Base-by-base conservation (phyloP, 2,113 vertebrate species). In the Psettodes erumei region DNA sequence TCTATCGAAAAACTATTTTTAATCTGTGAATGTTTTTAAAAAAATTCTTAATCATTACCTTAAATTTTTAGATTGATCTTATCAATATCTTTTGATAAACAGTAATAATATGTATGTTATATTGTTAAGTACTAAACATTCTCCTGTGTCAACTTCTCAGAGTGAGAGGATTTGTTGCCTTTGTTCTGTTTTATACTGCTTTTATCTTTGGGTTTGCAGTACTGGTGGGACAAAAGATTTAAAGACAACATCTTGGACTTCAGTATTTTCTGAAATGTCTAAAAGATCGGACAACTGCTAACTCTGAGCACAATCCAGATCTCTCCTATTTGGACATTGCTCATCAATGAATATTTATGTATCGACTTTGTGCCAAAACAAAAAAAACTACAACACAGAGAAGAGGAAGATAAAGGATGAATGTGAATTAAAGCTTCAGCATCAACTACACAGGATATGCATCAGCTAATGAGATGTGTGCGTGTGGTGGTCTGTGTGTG, bases 391-490 rank as follows among this genome's bases (percentile, higher is more conserved):
- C 5, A 53, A 27, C 27, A 33, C 5, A 21, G 10, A n/a, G n/a
- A n/a, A 32, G 19, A 58, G 0, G 4, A 19, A n/a, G 30, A 25
- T 18, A 69, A 30, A 50, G 21, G 25, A n/a, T n/a, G n/a, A n/a
- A 25, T 27, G 35, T 4, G 6, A 37, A 48, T 42, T 47, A 18
- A 45, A 75, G 37, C 32, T 50, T 66, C n/a, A 42, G 2, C 3
- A 43, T 64, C 11, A 45, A 64, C 23, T 67, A 25, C 60, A 76
- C 67, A 69, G 76, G 75, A 81, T 47, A 51, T 64, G 61, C 28
- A 1, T 40, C 42, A 30, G 51, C 73, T 82, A 71, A 78, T 61
- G 43, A 81, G 47, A 79, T 69, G 50, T 53, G 40, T 27, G 23
- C 38, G 63, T 37, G 48, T 30, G n/a, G n/a, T n/a, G n/a, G 16